Evolutionary conservation across 2,888 invertebrate genomes (phyloP).

Genomic region (Colostygia pectinataria): DNA sequence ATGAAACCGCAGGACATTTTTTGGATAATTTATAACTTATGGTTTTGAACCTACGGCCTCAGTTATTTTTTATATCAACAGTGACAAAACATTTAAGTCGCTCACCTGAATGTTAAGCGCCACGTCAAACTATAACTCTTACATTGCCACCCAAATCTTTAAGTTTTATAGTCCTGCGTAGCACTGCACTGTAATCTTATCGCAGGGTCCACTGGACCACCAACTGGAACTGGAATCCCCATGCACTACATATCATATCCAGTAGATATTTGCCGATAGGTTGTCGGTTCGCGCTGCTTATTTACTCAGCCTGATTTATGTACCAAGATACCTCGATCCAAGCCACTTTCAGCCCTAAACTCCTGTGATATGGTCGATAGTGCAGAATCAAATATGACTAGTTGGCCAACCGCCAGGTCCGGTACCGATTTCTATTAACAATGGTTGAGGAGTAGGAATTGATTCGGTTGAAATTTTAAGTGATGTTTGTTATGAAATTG

Average conservation of each 20-base stretch:
- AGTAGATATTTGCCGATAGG: conserved; percentile 8
- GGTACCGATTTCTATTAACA: conserved; percentile 55
- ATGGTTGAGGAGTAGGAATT: conserved; percentile 47
- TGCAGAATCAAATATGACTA: not conserved
- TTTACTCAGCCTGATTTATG: conserved; percentile 7
- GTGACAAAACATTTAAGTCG: no score
- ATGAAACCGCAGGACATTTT: no score
- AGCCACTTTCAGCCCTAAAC: not conserved
- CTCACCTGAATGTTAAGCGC: no score
- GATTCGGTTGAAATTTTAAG: conserved; percentile 39
- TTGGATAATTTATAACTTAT: no score
- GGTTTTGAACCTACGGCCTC: no score
- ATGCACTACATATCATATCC: conserved; percentile 11
- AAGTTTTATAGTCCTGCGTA: no score
- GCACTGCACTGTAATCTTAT: no score
- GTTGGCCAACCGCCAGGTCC: conserved; percentile 29
- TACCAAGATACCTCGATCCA: not conserved
- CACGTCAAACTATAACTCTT: no score
- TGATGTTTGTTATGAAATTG: conserved; percentile 8
- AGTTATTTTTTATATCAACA: no score
- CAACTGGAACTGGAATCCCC: conserved; percentile 6
- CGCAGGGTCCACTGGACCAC: not conserved
- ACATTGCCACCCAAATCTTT: no score
- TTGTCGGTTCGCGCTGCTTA: conserved; percentile 1
- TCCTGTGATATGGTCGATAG: not conserved